Evolutionary conservation across 2,797 vertebrate genomes (phyloP).

Genomic region (Mycteria americana): DNA sequence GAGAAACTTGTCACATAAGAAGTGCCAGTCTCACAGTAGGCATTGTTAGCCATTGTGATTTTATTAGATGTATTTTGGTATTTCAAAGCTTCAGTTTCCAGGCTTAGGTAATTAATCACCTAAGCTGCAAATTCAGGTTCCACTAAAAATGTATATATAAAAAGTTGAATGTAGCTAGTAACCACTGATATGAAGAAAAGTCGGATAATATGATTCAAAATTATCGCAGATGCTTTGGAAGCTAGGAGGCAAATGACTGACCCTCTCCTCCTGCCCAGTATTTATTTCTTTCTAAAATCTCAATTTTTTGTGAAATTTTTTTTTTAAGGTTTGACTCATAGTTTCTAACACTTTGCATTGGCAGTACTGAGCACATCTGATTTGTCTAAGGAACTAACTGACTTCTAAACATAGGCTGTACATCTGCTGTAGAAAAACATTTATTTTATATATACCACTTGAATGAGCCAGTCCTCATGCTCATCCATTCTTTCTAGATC

Average conservation of each 20-base stretch:
- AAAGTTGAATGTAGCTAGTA: background rate
- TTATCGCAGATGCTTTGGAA: background rate
- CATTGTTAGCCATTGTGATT: background rate
- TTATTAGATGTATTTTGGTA: background rate
- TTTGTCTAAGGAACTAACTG: background rate
- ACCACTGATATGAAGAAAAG: background rate
- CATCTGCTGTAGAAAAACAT: constrained; percentile 10
- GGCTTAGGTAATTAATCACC: background rate
- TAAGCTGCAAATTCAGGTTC: background rate
- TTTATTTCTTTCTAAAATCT: background rate
- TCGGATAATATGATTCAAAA: background rate
- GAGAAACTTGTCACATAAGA: background rate
- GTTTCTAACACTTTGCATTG: background rate
- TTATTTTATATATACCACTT: constrained; percentile 23
- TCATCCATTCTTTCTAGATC: background rate
- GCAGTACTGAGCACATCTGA: background rate
- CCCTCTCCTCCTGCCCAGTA: background rate
- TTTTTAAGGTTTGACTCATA: background rate
- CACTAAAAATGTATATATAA: background rate
- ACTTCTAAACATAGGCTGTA: background rate
- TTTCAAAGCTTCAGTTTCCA: background rate
- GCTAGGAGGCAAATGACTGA: background rate
- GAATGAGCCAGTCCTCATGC: background rate
- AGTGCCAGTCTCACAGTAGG: background rate
- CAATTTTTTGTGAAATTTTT: background rate